Conservation (phyloP, 2,888 invertebrate genomes). For the Aethes cnicana region DNA sequence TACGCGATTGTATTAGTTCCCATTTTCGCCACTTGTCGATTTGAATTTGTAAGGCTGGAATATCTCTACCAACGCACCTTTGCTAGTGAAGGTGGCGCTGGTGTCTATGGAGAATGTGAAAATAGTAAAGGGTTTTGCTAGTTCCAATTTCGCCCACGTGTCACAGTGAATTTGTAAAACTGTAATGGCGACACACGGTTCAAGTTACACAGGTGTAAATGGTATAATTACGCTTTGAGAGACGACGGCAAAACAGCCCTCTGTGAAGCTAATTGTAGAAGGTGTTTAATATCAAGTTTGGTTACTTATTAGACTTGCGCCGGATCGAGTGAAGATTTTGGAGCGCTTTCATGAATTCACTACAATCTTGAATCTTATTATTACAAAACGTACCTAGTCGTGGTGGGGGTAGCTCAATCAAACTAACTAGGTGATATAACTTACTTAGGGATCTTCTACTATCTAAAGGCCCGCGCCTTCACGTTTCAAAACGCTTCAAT, state of each 20-base stretch:
- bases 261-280: slow-evolving; percentile 22
- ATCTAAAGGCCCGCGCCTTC: no score
- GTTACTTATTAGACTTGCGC: slow-evolving; percentile 23
- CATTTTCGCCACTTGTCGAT: background rate
- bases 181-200: slow-evolving; percentile 45
- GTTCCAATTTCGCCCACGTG: slow-evolving; percentile 2
- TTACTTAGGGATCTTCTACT: no score
- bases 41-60: no score
- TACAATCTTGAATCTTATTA: no score
- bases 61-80: slow-evolving; percentile 37
- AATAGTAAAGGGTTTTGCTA: background rate
- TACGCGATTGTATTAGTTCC: slow-evolving; percentile 2
- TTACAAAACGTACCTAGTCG: no score
- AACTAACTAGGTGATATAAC: no score
- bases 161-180: slow-evolving; percentile 11
- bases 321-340: background rate
- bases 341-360: background rate
- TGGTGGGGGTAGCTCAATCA: no score
- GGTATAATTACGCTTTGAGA: slow-evolving; percentile 42
- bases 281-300: slow-evolving; percentile 32
- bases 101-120: background rate
- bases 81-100: slow-evolving; percentile 5
- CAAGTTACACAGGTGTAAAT: slow-evolving; percentile 58
- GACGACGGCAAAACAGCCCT: slow-evolving; percentile 21
- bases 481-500: no score